Percentiles rank a stretch among this genome's conserved stretches.
phyloP scores from a whole-genome alignment of 2,888 invertebrate genomes.

The Steromphala cineraria region DNA sequence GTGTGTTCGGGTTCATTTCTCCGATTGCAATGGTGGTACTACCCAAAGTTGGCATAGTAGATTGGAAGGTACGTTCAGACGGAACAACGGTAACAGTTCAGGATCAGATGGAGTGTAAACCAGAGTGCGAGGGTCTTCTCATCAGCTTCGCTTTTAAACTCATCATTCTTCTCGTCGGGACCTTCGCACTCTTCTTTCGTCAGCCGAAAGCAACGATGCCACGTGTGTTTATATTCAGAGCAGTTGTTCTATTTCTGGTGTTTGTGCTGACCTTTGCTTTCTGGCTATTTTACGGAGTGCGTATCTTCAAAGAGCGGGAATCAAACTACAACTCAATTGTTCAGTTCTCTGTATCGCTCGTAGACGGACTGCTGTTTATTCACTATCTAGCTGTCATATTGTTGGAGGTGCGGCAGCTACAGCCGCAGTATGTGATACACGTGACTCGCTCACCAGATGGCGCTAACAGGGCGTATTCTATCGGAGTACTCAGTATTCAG shows the following conservation, averaged over 20 bases:
- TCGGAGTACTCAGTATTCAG: constrained; percentile 87
- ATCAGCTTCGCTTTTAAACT: constrained; percentile 94
- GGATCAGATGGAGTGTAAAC: constrained; percentile 45
- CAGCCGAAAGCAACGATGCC: constrained; percentile 91
- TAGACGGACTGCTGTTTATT: constrained; percentile 94
- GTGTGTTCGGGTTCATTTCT: constrained; percentile 89
- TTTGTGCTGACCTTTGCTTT: constrained; percentile 95
- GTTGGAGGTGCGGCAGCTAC: constrained; percentile 93
- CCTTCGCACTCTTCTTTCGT: constrained; percentile 94
- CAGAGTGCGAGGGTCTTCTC: constrained; percentile 86
- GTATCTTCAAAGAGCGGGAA: constrained; percentile 78
- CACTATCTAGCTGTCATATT: constrained; percentile 95
- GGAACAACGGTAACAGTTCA: not conserved
- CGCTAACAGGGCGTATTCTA: constrained; percentile 88
- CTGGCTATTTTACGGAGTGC: constrained; percentile 98
- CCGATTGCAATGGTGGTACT: constrained; percentile 96
- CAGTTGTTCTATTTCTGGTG: constrained; percentile 90
- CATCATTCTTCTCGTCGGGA: constrained; percentile 89
- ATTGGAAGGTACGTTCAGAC: constrained; percentile 59
- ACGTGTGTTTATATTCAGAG: constrained; percentile 91
- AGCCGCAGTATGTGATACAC: constrained; percentile 83
- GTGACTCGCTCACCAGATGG: constrained; percentile 97
- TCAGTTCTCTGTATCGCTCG: constrained; percentile 92
- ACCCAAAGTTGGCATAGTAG: constrained; percentile 86
- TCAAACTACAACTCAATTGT: constrained; percentile 87